Conservation (phyloP, 2,797 vertebrate species). For the Champsocephalus esox region DNA sequence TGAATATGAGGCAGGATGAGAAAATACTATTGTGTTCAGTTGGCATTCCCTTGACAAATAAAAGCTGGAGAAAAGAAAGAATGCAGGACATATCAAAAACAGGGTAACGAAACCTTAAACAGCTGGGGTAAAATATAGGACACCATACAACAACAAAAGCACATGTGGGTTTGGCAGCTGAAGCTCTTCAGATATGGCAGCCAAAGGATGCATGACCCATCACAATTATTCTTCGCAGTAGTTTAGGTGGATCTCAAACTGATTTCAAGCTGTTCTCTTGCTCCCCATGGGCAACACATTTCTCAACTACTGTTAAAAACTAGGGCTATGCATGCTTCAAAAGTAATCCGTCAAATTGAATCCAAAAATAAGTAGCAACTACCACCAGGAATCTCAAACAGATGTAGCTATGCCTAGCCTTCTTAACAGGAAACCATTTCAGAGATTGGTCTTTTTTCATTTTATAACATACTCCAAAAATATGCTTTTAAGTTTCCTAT, state of each 20-base stretch:
- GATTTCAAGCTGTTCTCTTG: constrained; percentile 5
- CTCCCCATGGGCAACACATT: constrained; percentile 2
- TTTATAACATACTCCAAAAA: too few relatives aligned
- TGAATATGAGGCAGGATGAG: constrained; percentile 28
- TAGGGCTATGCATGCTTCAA: constrained; percentile 7
- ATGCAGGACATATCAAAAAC: constrained; percentile 14
- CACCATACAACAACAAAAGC: not conserved
- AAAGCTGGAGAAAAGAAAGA: not conserved
- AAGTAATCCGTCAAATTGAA: constrained; percentile 14
- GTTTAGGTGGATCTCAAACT: constrained; percentile 21
- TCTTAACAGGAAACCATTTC: too few relatives aligned
- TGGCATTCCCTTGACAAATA: constrained; percentile 7
- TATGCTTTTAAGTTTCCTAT: too few relatives aligned
- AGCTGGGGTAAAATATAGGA: constrained; percentile 21
- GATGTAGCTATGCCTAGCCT: not conserved
- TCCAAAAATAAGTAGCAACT: constrained; percentile 3
- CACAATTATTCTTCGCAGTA: constrained; percentile 10
- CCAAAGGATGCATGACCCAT: constrained; percentile 15
- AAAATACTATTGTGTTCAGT: constrained; percentile 23
- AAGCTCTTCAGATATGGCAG: constrained; percentile 5
- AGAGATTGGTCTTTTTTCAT: too few relatives aligned
- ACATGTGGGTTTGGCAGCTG: not conserved
- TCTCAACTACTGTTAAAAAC: constrained; percentile 12
- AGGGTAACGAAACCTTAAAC: constrained; percentile 18
- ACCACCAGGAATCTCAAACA: constrained; percentile 14